A percentile compares a stretch with the other conserved stretches of the same genome.
Evolutionary conservation across 2,797 vertebrate genomes (phyloP).

Genomic region (Myotis findleyi): DNA sequence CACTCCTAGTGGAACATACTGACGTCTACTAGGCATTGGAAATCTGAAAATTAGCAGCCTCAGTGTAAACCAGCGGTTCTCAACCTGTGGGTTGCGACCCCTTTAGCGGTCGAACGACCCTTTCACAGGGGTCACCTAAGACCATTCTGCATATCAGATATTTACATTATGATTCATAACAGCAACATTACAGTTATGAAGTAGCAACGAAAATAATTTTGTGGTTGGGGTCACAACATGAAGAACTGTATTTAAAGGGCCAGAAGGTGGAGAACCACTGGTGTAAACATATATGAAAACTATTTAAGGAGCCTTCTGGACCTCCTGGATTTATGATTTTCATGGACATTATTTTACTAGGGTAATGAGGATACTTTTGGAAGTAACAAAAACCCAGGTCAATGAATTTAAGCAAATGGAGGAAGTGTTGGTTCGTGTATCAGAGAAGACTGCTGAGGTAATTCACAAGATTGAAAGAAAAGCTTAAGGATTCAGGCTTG

Average conservation of each 20-base stretch:
- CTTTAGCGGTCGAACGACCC: too few species aligned
- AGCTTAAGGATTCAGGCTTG: background rate
- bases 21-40: background rate
- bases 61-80: background rate
- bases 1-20: background rate
- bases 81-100: too few species aligned
- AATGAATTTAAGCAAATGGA: constrained; percentile 28
- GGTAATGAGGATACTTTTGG: background rate
- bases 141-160: too few species aligned
- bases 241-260: too few species aligned
- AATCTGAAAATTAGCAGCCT: background rate
- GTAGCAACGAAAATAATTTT: too few species aligned
- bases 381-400: constrained; percentile 27
- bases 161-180: too few species aligned
- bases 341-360: background rate
- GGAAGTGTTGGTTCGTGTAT: background rate
- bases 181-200: too few species aligned
- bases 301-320: background rate
- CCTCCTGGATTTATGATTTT: background rate
- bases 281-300: background rate
- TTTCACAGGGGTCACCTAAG: too few species aligned
- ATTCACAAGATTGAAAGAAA: background rate
- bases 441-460: background rate
- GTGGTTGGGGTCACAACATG: too few species aligned
- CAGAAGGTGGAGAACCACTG: too few species aligned